Percentiles rank a stretch among this genome's conserved stretches.
Conservation (phyloP, 1,140 invertebrate species). For the Ylistrum balloti region DNA sequence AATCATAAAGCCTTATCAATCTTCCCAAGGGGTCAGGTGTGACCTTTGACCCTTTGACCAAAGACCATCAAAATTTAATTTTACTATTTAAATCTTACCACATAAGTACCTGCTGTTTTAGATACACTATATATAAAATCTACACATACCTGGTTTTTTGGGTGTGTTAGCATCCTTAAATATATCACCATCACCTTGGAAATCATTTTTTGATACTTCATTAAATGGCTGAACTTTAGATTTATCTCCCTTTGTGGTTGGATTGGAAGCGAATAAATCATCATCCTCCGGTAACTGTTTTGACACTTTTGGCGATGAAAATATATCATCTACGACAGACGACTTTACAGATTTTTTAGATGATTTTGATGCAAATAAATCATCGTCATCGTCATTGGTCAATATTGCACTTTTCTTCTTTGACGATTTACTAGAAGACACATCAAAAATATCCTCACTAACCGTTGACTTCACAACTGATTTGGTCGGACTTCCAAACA, state of each 20-base stretch:
- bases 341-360: not conserved
- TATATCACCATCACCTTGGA: slow-evolving; percentile 62
- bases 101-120: no score
- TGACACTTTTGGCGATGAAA: slow-evolving; percentile 47
- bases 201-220: not conserved
- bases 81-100: no score
- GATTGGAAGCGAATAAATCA: slow-evolving; percentile 62
- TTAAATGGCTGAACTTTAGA: not conserved
- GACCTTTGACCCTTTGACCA: no score
- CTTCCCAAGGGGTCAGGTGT: no score
- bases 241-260: not conserved
- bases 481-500: slow-evolving; percentile 50
- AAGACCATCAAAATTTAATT: no score
- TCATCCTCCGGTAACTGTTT: slow-evolving; percentile 53
- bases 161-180: slow-evolving; percentile 55
- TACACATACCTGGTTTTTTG: slow-evolving; percentile 52
- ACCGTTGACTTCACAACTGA: not conserved
- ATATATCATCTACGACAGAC: slow-evolving; percentile 46
- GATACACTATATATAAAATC: no score
- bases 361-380: not conserved
- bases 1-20: no score
- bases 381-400: slow-evolving; percentile 14
- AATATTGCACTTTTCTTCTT: slow-evolving; percentile 38
- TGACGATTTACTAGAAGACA: not conserved
- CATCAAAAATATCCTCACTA: not conserved